Conservation (phyloP, 2,797 vertebrate species). For the Pogonophryne albipinna region DNA sequence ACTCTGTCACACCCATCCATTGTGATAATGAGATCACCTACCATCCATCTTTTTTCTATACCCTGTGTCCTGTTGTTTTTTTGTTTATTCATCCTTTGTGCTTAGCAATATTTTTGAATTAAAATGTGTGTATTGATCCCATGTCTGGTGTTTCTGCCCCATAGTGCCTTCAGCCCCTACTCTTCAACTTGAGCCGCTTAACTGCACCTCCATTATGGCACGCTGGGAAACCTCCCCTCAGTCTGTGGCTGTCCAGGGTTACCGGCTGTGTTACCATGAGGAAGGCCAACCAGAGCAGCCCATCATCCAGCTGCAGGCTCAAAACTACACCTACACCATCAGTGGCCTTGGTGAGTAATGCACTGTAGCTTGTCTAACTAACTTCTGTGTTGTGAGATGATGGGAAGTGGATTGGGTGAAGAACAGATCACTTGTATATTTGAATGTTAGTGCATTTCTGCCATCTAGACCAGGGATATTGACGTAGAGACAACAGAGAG, state of each 20-base stretch:
- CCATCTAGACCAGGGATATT: slow-evolving; percentile 23
- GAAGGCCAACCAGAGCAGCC: slow-evolving; percentile 93
- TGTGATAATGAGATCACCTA: slow-evolving; percentile 6
- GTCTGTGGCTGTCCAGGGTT: slow-evolving; percentile 88
- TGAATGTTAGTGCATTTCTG: slow-evolving; percentile 18
- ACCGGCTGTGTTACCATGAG: slow-evolving; percentile 92
- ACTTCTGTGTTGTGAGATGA: neutral
- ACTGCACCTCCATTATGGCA: slow-evolving; percentile 94
- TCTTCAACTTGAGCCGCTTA: slow-evolving; percentile 92
- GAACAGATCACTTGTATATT: neutral
- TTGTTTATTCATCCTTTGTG: slow-evolving; percentile 33
- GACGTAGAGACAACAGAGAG: neutral
- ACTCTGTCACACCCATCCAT: neutral
- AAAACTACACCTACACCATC: slow-evolving; percentile 85
- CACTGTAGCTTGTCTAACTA: neutral
- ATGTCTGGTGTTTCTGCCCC: slow-evolving; percentile 35
- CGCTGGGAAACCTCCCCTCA: slow-evolving; percentile 89
- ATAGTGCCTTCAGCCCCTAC: slow-evolving; percentile 93
- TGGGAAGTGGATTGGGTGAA: neutral
- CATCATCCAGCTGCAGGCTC: slow-evolving; percentile 85
- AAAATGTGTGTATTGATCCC: slow-evolving; percentile 28
- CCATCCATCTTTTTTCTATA: slow-evolving; percentile 9
- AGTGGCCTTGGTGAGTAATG: slow-evolving; percentile 91
- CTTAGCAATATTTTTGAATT: slow-evolving; percentile 16
- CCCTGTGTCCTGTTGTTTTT: slow-evolving; percentile 28